These are phyloP conservation scores for Squalus acanthias DNA, from an alignment of 2,797 vertebrate species.

Conservation along the genomic window DNA sequence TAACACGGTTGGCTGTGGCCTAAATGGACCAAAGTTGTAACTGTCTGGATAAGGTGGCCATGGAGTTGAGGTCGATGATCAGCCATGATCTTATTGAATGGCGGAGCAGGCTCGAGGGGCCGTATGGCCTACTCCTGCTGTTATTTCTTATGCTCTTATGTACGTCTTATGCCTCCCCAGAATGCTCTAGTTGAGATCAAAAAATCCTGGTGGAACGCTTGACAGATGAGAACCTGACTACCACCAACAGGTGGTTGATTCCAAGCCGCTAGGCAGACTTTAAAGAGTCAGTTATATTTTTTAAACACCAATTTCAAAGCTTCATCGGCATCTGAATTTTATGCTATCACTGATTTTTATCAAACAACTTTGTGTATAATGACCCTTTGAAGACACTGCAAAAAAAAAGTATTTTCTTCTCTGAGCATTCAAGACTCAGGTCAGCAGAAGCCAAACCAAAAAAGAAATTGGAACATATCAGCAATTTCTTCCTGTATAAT, in stretches of 20 bases:
- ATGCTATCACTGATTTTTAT: not conserved
- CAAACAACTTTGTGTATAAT: not conserved
- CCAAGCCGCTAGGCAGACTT: not conserved
- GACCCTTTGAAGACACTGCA: not conserved
- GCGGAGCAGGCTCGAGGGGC: too few relatives aligned
- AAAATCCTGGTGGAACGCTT: not conserved
- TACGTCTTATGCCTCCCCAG: not conserved
- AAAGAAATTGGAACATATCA: not conserved
- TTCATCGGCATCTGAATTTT: not conserved
- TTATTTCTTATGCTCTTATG: too few relatives aligned
- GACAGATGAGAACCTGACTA: not conserved
- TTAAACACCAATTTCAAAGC: slow-evolving; percentile 13
- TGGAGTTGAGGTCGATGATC: too few relatives aligned
- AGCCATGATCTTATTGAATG: too few relatives aligned
- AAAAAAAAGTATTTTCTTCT: not conserved
- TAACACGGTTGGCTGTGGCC: not conserved
- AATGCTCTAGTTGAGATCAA: not conserved
- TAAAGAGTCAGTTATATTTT: not conserved
- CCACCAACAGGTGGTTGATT: not conserved
- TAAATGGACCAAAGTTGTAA: not conserved
- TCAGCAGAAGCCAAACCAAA: not conserved
- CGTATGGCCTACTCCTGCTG: too few relatives aligned
- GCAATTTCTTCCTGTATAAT: slow-evolving; percentile 19
- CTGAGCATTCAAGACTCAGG: not conserved
- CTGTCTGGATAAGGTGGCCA: not conserved